phyloP scores from a whole-genome alignment of 2,797 vertebrate genomes.

The Lepus townsendii region DNA sequence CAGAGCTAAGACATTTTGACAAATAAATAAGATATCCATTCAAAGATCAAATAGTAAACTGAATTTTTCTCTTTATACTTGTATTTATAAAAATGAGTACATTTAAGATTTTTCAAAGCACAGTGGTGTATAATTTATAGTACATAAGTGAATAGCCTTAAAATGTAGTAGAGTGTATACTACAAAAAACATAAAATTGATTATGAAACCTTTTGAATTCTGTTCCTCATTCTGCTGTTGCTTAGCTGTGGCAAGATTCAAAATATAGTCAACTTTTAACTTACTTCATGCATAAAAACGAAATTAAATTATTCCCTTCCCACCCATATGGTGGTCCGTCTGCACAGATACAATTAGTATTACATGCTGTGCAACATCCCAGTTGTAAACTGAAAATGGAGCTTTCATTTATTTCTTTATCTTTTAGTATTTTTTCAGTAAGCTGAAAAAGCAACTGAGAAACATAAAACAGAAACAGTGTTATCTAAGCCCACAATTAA shows the following conservation, averaged over 20 bases:
- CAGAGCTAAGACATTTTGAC: not conserved
- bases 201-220: conserved; percentile 70
- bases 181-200: conserved; percentile 58
- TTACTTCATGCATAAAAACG: conserved; percentile 81
- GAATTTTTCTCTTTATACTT: not conserved
- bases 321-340: conserved; percentile 84
- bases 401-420: conserved; percentile 74
- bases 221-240: conserved; percentile 31
- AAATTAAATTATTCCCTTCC: conserved; percentile 85
- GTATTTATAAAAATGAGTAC: not conserved
- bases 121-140: not conserved
- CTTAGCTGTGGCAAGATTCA: conserved; percentile 68
- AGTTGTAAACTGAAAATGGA: conserved; percentile 73
- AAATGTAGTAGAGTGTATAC: not conserved
- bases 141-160: conserved; percentile 1
- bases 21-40: not conserved
- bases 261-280: conserved; percentile 84
- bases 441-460: conserved; percentile 56
- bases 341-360: conserved; percentile 85
- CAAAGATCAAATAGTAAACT: not conserved
- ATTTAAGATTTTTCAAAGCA: conserved; percentile 34
- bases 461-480: not conserved
- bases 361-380: conserved; percentile 81
- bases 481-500: not conserved
- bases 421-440: conserved; percentile 48